These are phyloP conservation scores for Noctua fimbriata DNA, from an alignment of 2,888 invertebrate species.

Conservation along the genomic window DNA sequence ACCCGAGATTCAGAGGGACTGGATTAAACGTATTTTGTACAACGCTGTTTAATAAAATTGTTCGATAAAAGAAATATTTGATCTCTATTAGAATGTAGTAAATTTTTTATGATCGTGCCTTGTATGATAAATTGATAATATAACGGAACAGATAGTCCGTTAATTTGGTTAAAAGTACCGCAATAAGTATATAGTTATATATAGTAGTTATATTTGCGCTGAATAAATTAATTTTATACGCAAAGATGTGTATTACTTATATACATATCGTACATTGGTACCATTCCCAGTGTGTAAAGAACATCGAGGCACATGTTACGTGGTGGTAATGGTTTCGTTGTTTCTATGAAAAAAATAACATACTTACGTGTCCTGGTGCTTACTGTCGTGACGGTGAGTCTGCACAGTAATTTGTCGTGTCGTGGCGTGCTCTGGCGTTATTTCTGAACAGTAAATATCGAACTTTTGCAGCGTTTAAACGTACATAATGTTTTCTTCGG, in stretches of 20 bases:
- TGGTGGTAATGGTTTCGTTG: neutral
- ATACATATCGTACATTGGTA: neutral
- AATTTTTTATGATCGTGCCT: neutral
- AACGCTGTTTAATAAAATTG: neutral
- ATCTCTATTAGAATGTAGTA: constrained; percentile 6
- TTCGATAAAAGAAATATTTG: neutral
- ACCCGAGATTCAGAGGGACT: constrained; percentile 57
- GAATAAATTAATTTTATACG: constrained; percentile 21
- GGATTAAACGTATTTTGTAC: constrained; percentile 60
- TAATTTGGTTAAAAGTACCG: neutral
- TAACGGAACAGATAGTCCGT: constrained; percentile 3
- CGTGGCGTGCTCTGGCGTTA: too few species aligned
- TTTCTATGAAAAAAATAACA: neutral
- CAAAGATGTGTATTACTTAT: constrained; percentile 7
- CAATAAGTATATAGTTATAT: too few species aligned
- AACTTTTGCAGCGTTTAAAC: too few species aligned
- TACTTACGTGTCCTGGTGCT: too few species aligned
- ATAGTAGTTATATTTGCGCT: neutral
- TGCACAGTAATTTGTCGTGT: too few species aligned
- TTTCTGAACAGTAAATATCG: too few species aligned
- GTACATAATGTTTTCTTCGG: too few species aligned
- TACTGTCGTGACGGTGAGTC: too few species aligned
- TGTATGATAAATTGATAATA: too few species aligned
- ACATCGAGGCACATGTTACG: neutral
- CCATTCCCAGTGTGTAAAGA: too few species aligned